phyloP scores from a whole-genome alignment of 2,113 vertebrate species.

The Periophthalmodon schlosseri region DNA sequence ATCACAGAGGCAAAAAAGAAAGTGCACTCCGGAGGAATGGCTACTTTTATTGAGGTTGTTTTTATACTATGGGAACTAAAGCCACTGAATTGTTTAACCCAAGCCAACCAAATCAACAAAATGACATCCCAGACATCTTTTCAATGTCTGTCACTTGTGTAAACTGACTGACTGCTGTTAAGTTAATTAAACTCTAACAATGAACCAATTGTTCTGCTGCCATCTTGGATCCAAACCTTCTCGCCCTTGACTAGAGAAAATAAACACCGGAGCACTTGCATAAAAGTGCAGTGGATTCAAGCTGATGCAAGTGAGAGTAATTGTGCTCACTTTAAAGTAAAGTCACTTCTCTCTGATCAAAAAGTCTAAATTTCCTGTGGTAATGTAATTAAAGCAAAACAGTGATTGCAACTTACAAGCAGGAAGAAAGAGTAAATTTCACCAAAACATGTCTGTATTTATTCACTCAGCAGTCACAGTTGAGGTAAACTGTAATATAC shows the following conservation, averaged over 20 bases:
- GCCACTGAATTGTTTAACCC: constrained; percentile 40
- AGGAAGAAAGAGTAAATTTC: not conserved
- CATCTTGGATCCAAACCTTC: not conserved
- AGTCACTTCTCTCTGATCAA: constrained; percentile 19
- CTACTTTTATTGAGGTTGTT: constrained; percentile 11
- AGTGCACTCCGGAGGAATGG: not conserved
- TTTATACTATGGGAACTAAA: constrained; percentile 25
- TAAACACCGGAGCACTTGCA: not conserved
- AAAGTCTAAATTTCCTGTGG: constrained; percentile 25
- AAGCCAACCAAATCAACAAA: constrained; percentile 46
- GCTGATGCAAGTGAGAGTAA: constrained; percentile 36
- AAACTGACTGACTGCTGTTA: constrained; percentile 11
- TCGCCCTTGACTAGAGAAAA: not conserved
- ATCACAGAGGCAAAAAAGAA: constrained; percentile 21
- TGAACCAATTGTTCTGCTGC: constrained; percentile 37
- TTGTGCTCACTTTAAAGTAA: not conserved
- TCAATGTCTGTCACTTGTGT: not conserved
- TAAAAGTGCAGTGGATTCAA: not conserved
- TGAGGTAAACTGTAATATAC: not conserved
- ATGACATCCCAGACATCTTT: constrained; percentile 25
- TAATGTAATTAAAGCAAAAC: constrained; percentile 24
- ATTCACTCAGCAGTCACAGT: not conserved
- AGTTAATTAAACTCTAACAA: constrained; percentile 29
- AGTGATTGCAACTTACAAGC: not conserved
- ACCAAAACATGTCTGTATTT: not conserved